Evolutionary conservation across 2,113 vertebrate species (phyloP), one percentile per base, ranked within the genome.

Genomic region (Saccopteryx bilineata): DNA sequence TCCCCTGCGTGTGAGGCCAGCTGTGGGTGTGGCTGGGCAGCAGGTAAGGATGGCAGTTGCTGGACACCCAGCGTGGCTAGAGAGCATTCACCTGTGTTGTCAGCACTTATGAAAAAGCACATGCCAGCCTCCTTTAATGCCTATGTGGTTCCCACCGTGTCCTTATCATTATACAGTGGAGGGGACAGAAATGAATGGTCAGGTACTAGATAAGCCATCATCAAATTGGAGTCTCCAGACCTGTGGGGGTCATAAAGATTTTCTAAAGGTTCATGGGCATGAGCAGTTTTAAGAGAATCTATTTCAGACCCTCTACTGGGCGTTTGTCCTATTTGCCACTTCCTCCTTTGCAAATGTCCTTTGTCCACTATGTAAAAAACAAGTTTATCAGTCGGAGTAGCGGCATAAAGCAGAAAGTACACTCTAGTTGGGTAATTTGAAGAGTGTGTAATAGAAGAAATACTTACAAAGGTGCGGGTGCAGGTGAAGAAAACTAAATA

Each of bases 81-180:
- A 7, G 0, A 1, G 1, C 28, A 3, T 15, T 71, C 8, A 0
- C 69, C 39, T 23, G 7, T 7, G 26, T 9, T 18, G 0, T 9
- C 5, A 46, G 74, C 13, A 26, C 23, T 58, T 0, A 0, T 13
- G 23, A 21, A 11, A 65, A 84, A 83, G 54, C 46, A 28, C 8
- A 4, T 6, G 0, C 24, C 33, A 19, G 48, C 46, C 46, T 80
- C 56, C 61, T 48, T 56, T 63, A 46, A 66, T 7, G 86, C 23
- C n/a, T n/a, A 0, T 33, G 86, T 9, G 58, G 18, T 24, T 65
- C 58, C 63, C 46, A 54, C 19, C 1, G 4, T 1, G 2, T 83
- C 63, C 79, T 79, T 28, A 5, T 18, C 9, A 6, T 26, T 17
- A 46, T 0, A 28, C 17, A 48, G 52, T 17, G 18, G 48, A 48